These are phyloP conservation scores for Romanogobio albipinnatus DNA, from an alignment of 2,113 vertebrate genomes.

Conservation along the genomic window DNA sequence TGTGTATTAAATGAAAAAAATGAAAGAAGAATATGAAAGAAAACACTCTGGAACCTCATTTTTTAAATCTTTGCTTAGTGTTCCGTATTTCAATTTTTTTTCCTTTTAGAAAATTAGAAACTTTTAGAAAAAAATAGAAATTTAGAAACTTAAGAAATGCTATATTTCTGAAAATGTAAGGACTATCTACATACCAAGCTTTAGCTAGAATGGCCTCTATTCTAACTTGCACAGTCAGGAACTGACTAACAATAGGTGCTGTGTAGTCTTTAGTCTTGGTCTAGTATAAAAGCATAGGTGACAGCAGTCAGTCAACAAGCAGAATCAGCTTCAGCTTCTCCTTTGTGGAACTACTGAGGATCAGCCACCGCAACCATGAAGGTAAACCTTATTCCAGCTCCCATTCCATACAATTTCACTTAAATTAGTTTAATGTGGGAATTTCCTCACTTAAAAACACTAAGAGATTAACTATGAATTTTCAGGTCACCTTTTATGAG, in stretches of 20 bases:
- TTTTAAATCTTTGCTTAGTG: not conserved
- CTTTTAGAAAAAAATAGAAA: no score
- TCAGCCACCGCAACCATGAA: not conserved
- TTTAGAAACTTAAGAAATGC: not conserved
- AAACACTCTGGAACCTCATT: no score
- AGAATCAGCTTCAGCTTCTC: conserved; percentile 26
- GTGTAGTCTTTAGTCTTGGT: conserved; percentile 55
- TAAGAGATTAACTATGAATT: not conserved
- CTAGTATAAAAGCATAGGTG: conserved; percentile 3
- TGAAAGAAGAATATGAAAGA: not conserved
- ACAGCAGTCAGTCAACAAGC: conserved; percentile 29
- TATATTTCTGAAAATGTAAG: not conserved
- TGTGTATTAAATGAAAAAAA: not conserved
- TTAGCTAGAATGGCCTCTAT: conserved; percentile 3
- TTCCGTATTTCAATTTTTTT: not conserved
- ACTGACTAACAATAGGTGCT: conserved; percentile 61
- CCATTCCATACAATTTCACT: not conserved
- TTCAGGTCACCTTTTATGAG: conserved; percentile 72
- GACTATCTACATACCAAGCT: not conserved
- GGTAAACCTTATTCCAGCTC: not conserved
- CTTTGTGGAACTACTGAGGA: conserved; percentile 32
- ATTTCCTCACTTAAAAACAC: not conserved
- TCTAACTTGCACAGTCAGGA: conserved; percentile 64
- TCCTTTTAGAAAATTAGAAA: not conserved
- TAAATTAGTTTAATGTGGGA: not conserved